phyloP scores from a whole-genome alignment of 2,888 invertebrate species.

The Lochmaea capreae region DNA sequence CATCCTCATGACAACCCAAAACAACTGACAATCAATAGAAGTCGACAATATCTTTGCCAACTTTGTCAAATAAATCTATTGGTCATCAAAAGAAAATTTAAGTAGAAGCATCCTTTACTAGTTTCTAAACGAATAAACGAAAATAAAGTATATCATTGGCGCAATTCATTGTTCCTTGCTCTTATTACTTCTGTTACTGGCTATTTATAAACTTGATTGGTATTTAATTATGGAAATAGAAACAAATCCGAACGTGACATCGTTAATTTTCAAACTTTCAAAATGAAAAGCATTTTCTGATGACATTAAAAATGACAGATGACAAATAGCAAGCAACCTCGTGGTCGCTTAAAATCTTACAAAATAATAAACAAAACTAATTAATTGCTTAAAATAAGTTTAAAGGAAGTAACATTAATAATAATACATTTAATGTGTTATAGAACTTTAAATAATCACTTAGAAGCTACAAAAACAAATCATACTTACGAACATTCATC shows the following conservation, averaged over 20 bases:
- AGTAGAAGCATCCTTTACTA: not conserved
- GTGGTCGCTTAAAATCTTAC: conserved; percentile 46
- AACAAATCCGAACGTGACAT: conserved; percentile 4
- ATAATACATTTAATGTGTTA: not conserved
- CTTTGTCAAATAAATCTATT: conserved; percentile 49
- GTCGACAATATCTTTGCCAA: conserved; percentile 56
- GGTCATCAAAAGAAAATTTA: not conserved
- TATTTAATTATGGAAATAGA: not conserved
- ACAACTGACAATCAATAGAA: conserved; percentile 55
- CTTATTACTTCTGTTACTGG: not conserved
- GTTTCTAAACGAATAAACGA: not conserved
- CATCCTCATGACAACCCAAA: conserved; percentile 47
- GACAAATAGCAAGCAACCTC: conserved; percentile 57
- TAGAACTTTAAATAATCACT: not conserved
- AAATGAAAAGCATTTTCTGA: conserved; percentile 46
- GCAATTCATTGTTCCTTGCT: conserved; percentile 1
- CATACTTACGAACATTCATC: conserved; percentile 59
- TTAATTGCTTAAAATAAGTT: not conserved
- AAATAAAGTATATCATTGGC: conserved; percentile 1
- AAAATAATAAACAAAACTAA: conserved; percentile 19
- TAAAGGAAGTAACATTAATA: not conserved
- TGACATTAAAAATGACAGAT: conserved; percentile 49
- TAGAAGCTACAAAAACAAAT: not conserved
- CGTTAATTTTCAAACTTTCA: conserved; percentile 44
- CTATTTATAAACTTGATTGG: conserved; percentile 7